A percentile compares a stretch with the other conserved stretches of the same genome.
Conservation (phyloP, 1,140 invertebrate genomes). For the Triops longicaudatus region DNA sequence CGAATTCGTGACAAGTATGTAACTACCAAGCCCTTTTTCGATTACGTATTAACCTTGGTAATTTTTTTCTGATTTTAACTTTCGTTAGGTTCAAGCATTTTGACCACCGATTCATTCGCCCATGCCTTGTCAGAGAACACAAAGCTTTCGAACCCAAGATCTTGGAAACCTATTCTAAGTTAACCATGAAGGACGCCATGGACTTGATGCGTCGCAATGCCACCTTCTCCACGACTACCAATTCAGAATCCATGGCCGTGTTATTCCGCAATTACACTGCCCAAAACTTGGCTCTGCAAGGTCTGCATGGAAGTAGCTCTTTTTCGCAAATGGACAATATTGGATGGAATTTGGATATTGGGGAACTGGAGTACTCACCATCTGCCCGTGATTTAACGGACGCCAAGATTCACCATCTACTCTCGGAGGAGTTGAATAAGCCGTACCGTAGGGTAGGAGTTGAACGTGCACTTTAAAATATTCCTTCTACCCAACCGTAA, state of each 20-base stretch:
- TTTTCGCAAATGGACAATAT: constrained; percentile 51
- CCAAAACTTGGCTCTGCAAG: constrained; percentile 32
- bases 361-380: constrained; percentile 84
- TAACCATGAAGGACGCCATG: constrained; percentile 87
- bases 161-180: constrained; percentile 83
- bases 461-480: background rate
- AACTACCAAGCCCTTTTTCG: background rate
- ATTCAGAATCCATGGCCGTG: constrained; percentile 78
- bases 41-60: background rate
- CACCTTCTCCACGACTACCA: constrained; percentile 65
- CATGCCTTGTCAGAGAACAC: constrained; percentile 73
- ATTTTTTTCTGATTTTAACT: background rate
- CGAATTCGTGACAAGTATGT: constrained; percentile 79
- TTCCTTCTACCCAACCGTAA: constrained; percentile 27
- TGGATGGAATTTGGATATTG: constrained; percentile 82
- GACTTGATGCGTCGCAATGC: constrained; percentile 76
- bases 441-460: constrained; percentile 73
- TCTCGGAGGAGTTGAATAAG: constrained; percentile 82
- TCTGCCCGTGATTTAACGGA: constrained; percentile 84
- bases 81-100: constrained; percentile 75
- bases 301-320: constrained; percentile 10
- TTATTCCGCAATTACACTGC: constrained; percentile 72
- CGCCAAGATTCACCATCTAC: constrained; percentile 82
- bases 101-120: constrained; percentile 85
- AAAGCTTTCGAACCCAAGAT: constrained; percentile 86